These are phyloP conservation scores for Adelphocoris suturalis DNA, from an alignment of 2,888 invertebrate genomes.

Conservation along the genomic window DNA sequence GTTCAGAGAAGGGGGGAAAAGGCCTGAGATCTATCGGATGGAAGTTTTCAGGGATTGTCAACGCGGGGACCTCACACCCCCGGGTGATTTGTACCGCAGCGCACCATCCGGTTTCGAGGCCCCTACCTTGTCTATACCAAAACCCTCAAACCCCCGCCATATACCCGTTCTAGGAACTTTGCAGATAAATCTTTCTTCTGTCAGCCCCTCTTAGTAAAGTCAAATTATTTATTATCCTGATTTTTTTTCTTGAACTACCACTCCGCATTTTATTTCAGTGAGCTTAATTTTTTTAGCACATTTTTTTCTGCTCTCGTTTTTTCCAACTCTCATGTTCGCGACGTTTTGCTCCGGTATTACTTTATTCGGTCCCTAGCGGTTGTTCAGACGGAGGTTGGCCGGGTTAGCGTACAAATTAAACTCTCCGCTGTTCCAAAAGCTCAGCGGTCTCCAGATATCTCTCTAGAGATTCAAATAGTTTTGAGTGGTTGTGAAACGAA, in stretches of 20 bases:
- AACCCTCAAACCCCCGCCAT: not conserved
- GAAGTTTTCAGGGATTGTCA: conserved; percentile 57
- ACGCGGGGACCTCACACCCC: not conserved
- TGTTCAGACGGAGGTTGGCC: not conserved
- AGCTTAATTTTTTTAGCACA: not conserved
- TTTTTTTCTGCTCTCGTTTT: not conserved
- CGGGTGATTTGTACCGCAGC: conserved; percentile 60
- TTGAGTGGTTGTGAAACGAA: not conserved
- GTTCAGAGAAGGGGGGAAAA: not conserved
- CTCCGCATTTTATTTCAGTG: conserved; percentile 59
- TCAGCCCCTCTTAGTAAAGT: conserved; percentile 55
- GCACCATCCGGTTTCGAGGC: conserved; percentile 15
- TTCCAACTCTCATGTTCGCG: not conserved
- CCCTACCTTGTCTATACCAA: conserved; percentile 16
- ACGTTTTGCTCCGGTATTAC: conserved; percentile 17
- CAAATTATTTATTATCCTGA: conserved; percentile 61
- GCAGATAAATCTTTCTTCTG: conserved; percentile 59
- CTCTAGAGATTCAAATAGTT: conserved; percentile 29
- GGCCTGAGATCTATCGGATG: conserved; percentile 40
- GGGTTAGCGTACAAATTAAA: conserved; percentile 8
- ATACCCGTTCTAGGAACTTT: not conserved
- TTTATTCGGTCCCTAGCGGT: conserved; percentile 27
- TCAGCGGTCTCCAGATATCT: not conserved
- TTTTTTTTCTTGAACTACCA: not conserved
- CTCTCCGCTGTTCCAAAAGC: not conserved